Base-by-base conservation (phyloP, 2,113 vertebrate genomes). In the Xyrauchen texanus region DNA sequence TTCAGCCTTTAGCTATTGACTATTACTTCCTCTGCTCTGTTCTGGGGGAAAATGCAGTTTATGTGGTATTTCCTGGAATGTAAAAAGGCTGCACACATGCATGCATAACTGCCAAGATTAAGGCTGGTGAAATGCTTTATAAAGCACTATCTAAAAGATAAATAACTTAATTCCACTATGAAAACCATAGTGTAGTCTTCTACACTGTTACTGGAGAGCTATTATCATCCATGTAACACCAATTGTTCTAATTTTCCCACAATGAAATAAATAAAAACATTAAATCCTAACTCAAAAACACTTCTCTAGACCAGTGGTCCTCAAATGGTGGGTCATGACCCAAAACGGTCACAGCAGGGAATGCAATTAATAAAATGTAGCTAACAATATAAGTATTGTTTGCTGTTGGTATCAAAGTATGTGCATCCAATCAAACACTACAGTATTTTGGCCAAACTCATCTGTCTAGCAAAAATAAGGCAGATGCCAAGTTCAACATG, bases 61-160 rank as follows among this genome's bases (percentile, higher is more conserved):
- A 66, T 64, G 67, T 62, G 81, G 76, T 73, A 74, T 75, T 82
- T 82, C 81, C 81, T 78, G 81, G 21, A 67, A 45, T 68, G 58
- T 52, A 45, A 62, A 77, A 70, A 45, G n/a, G 44, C 62, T 64
- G 34, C 67, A 63, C 51, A 46, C 58, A 34, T 34, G 3, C 21
- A 58, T 9, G 10, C 58, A 66, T 11, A 58, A 11, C 68, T 49
- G 69, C 13, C 21, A 15, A 67, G 53, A 64, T 64, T 10, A 10
- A 67, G 51, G 63, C 46, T 51, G 44, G 21, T 34, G 12, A 62
- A 11, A 67, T 62, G 47, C 42, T 61, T 13, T 65, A 45, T 65
- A 68, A 15, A 51, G 52, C 53, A 65, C 51, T 51, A 53, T 34
- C 21, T 34, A 34, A 34, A 34, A 34, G 21, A 34, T 34, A 34